Base-by-base conservation (phyloP, 2,888 invertebrate genomes). In the Ypsolopha sequella region DNA sequence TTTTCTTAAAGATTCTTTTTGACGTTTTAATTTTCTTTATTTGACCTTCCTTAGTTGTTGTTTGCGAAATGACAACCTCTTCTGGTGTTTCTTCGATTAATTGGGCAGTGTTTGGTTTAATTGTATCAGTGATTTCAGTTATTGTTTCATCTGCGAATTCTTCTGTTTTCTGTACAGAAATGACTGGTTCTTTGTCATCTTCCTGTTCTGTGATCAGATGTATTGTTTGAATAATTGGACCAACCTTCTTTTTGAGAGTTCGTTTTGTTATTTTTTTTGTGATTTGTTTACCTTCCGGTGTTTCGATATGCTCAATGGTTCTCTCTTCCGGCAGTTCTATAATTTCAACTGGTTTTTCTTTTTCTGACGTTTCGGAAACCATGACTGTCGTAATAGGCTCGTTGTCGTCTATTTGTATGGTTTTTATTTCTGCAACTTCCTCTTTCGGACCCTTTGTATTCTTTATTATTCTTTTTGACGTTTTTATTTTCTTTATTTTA, bases 351-450 rank as follows among this genome's bases (percentile, higher is more conserved):
- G 59, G 51, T 63, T 41, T 63, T 7, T 50, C 59, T 63, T 47
- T 75, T 73, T 24, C 2, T 24, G 43, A 74, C 3, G 43, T 73
- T 11, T 64, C 80, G 59, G 50, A 71, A 56, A 64, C 58, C 0
- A 57, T 53, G 0, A 80, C 68, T 0, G 72, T 76, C 0, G 72
- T 75, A 0, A 72, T 59, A 0, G 78, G 74, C 1, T 58, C 60
- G 46, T 79, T 70, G 14, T 71, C 75, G 2, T 80, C 76, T 50
- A 75, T 73, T 54, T 82, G 70, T n/a, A 79, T 65, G 6, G 86
- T 87, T 3, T 77, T 69, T 10, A 80, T 80, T 62, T 80, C 81
- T 1, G 88, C 84, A 7, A 80, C 66, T 58, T 86, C 84, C 54
- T 77, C 65, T 49, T 85, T 82, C 0, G 65, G 64, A 1, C 79